Base-by-base conservation (phyloP, 2,888 invertebrate species). In the Nebria brevicollis region DNA sequence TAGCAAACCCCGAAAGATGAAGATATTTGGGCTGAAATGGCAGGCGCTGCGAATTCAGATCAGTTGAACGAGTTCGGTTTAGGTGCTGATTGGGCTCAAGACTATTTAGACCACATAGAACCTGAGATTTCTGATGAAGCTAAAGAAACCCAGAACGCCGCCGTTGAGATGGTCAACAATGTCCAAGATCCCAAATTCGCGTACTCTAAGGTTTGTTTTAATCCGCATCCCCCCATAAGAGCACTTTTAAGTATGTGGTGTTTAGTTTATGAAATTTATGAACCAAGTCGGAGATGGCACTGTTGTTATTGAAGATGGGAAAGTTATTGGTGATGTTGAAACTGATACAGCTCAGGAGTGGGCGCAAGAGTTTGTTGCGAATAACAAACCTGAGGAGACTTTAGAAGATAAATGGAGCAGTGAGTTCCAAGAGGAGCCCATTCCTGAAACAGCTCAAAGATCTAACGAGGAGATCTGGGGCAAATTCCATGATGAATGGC, bases 251-350 rank as follows among this genome's bases (percentile, higher is more conserved):
- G 20, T 15, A 43, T 43, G 13, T 80, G 42, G 72, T 65, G 20
- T 82, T 85, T 87, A 95, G 91, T 96, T 96, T 86, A 94, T 96
- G 94, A 94, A 93, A 86, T 96, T 96, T 87, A 95, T 96, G 93
- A 93, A 93, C 86, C 93, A 93, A 89, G 93, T 95, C 82, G 93
- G 94, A 86, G 92, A 93, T 85, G 93, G 93, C 68, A 93, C 94
- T 84, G 88, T 92, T 76, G 90, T 91, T 82, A 87, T 94, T 72
- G 91, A 92, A 84, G 88, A 89, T 83, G 87, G 87, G 77, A 86
- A 89, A 82, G 86, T 87, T 11, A 76, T 77, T 89, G 92, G 85
- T 84, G 90, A 90, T 75, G 87, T 87, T 83, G 84, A 84, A 86
- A 89, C 82, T 87, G 89, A 82, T 87, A 89, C 88, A 87, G 88